These are phyloP conservation scores for Porites lobata DNA, from an alignment of 92 coral and sea anemone species.

Conservation along the genomic window DNA sequence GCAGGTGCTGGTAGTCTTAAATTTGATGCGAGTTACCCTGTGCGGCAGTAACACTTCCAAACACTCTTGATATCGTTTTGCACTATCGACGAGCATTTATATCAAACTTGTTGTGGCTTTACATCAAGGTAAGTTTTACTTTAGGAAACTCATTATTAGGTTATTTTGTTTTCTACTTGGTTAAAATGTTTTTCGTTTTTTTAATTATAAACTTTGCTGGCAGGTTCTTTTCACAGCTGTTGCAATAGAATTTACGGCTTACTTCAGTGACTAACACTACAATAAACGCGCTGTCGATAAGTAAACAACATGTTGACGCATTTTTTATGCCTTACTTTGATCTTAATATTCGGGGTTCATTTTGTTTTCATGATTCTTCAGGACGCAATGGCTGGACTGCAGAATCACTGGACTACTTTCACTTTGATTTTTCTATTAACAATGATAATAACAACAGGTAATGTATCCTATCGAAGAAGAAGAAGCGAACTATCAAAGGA, in stretches of 20 bases:
- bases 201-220: too few species aligned
- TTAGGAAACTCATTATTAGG: too few species aligned
- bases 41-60: neutral
- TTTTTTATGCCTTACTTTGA: neutral
- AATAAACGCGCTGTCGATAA: neutral
- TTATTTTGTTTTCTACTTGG: too few species aligned
- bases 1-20: constrained; percentile 1
- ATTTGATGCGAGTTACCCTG: neutral
- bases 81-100: neutral
- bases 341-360: neutral
- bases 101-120: too few species aligned
- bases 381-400: neutral
- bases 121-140: too few species aligned
- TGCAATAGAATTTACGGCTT: too few species aligned
- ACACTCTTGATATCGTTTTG: neutral
- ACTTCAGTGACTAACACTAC: too few species aligned
- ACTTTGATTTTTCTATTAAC: neutral
- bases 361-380: neutral
- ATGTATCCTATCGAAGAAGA: neutral
- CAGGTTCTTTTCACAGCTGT: too few species aligned
- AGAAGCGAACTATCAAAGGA: neutral
- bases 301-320: neutral
- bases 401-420: neutral
- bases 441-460: constrained; percentile 1
- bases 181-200: too few species aligned